A percentile compares a stretch with the other conserved stretches of the same genome.
Evolutionary conservation across 2,797 vertebrate species (phyloP).

Genomic region (Hapalemur alaotrensis): DNA sequence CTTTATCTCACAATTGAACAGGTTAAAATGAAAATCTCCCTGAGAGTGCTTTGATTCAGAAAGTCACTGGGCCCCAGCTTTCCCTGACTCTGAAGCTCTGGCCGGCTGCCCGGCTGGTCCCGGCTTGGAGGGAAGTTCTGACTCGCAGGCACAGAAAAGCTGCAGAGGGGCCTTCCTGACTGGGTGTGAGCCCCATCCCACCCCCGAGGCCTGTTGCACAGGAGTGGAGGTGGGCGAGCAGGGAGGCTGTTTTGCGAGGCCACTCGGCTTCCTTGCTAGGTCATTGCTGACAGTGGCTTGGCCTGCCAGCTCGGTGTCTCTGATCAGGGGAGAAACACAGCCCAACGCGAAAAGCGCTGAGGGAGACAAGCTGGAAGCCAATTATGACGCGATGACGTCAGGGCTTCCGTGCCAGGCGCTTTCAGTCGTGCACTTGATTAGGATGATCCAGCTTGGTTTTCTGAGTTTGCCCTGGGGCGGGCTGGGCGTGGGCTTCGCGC

Average conservation of each 20-base stretch:
- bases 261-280: background rate
- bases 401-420: background rate
- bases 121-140: background rate
- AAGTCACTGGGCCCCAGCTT: accelerated
- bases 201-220: background rate
- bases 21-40: too few relatives aligned
- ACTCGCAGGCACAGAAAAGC: background rate
- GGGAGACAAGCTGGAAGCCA: background rate
- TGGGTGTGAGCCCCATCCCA: too few relatives aligned
- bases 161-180: background rate
- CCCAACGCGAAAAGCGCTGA: constrained; percentile 6
- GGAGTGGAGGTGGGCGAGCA: background rate
- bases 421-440: background rate
- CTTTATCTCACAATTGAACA: too few relatives aligned
- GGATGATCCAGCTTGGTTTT: background rate
- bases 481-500: background rate
- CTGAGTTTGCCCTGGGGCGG: background rate
- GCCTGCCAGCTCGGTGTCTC: background rate
- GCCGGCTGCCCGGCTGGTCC: background rate
- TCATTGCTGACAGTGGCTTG: background rate
- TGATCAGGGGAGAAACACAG: background rate
- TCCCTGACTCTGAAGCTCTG: background rate
- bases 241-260: background rate
- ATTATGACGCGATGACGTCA: background rate
- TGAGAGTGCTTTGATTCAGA: background rate